Conservation (phyloP, 2,797 vertebrate genomes). For the Gymnothorax reevesii region DNA sequence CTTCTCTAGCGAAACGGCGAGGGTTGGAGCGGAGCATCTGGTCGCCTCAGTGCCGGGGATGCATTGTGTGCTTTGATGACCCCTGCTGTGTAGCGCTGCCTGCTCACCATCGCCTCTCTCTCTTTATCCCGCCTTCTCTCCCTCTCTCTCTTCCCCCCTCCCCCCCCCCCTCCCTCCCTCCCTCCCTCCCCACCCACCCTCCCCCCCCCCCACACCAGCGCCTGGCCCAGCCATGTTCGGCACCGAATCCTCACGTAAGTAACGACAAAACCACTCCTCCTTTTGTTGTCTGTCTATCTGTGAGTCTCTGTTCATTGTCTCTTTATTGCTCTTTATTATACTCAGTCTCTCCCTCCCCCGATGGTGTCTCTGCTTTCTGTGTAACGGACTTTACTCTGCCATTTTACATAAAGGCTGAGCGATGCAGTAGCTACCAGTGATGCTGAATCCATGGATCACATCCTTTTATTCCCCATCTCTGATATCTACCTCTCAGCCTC, state of each 20-base stretch:
- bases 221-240: slow-evolving; percentile 98
- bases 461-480: slow-evolving; percentile 38
- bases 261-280: slow-evolving; percentile 62
- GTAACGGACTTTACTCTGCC: slow-evolving; percentile 52
- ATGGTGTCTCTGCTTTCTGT: slow-evolving; percentile 15
- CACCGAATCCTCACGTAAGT: slow-evolving; percentile 99
- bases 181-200: slow-evolving; percentile 63
- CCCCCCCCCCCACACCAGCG: slow-evolving; percentile 76
- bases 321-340: slow-evolving; percentile 13
- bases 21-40: slow-evolving; percentile 65
- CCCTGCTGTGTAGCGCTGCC: slow-evolving; percentile 86
- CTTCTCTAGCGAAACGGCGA: slow-evolving; percentile 40
- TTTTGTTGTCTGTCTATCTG: slow-evolving; percentile 40
- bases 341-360: neutral
- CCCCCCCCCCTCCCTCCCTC: slow-evolving; percentile 51
- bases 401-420: slow-evolving; percentile 63
- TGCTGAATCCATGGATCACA: slow-evolving; percentile 37
- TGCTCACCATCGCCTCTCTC: slow-evolving; percentile 78
- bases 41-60: slow-evolving; percentile 80
- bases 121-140: slow-evolving; percentile 54
- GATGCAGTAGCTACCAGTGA: slow-evolving; percentile 49
- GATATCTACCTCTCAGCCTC: slow-evolving; percentile 49
- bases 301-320: slow-evolving; percentile 36
- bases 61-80: slow-evolving; percentile 95
- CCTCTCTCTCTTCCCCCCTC: slow-evolving; percentile 55